A percentile compares a stretch with the other conserved stretches of the same genome.
These are phyloP conservation scores for Lateolabrax maculatus DNA, from an alignment of 2,797 vertebrate species.

Conservation along the genomic window DNA sequence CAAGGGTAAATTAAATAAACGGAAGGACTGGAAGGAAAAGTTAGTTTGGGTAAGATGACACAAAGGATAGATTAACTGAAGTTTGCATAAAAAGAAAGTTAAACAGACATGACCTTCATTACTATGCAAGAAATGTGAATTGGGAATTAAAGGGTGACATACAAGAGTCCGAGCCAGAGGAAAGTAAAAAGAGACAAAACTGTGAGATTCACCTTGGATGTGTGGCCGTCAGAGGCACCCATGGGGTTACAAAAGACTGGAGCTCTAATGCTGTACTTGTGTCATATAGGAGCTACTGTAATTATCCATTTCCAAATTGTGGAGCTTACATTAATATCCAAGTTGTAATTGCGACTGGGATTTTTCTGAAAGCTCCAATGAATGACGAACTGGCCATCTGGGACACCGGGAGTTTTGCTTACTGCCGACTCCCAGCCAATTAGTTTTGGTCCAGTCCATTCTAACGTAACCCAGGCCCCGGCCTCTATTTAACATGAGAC, in stretches of 20 bases:
- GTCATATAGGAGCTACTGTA: no score
- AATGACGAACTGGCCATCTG: no score
- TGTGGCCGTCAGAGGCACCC: not conserved
- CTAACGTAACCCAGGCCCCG: no score
- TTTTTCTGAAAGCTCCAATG: no score
- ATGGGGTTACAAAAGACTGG: not conserved
- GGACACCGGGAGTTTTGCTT: no score
- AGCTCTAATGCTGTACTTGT: not conserved
- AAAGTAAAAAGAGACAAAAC: not conserved
- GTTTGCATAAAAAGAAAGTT: slow-evolving; percentile 31
- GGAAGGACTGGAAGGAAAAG: not conserved
- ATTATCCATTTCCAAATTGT: not conserved
- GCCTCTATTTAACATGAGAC: no score
- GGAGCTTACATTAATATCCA: not conserved
- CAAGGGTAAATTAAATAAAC: slow-evolving; percentile 23
- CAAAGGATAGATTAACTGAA: slow-evolving; percentile 15
- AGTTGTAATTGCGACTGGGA: not conserved
- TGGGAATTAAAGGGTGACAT: slow-evolving; percentile 5
- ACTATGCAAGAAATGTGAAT: slow-evolving; percentile 11
- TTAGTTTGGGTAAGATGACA: slow-evolving; percentile 13
- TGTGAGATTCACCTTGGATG: not conserved
- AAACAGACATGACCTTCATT: slow-evolving; percentile 31
- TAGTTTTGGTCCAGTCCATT: no score
- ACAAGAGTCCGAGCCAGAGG: not conserved
- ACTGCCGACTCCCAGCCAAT: no score